Conservation (phyloP, 1,140 invertebrate genomes). For the Drosophila nikananu region DNA sequence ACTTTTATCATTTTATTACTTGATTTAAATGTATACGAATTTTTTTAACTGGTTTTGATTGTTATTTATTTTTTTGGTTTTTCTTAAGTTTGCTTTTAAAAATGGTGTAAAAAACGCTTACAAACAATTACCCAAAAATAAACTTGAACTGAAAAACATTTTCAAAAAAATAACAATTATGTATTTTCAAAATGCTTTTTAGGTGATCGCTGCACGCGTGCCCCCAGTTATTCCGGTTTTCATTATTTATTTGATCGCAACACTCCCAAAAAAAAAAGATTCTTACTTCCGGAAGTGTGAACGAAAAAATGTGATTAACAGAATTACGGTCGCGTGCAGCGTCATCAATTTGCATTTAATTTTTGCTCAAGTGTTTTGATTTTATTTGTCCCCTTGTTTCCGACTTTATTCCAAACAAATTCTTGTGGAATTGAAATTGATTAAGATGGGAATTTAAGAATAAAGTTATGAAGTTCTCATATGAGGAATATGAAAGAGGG, state of each 20-base stretch:
- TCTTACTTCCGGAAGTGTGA: neutral
- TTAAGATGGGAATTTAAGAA: neutral
- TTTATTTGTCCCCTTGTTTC: neutral
- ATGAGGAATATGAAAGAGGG: neutral
- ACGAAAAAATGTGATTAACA: neutral
- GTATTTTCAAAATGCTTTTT: constrained; percentile 15
- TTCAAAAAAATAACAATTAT: constrained; percentile 61
- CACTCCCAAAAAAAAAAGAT: neutral
- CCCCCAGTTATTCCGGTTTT: constrained; percentile 10
- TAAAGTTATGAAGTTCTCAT: neutral
- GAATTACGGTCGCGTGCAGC: constrained; percentile 6
- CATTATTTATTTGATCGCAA: neutral
- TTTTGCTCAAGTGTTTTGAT: constrained; percentile 28
- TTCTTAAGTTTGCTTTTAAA: constrained; percentile 36
- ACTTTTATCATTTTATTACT: constrained; percentile 44
- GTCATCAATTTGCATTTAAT: constrained; percentile 28
- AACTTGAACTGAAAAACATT: constrained; percentile 58
- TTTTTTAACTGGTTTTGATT: constrained; percentile 57
- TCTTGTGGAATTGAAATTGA: neutral
- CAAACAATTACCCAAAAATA: constrained; percentile 77
- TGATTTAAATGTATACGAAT: constrained; percentile 64
- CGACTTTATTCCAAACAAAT: neutral
- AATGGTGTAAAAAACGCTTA: constrained; percentile 66
- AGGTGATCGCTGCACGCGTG: constrained; percentile 20
- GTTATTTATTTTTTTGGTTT: constrained; percentile 21